Conservation (phyloP, 2,888 invertebrate genomes). For the Pyrocoelia pectoralis region DNA sequence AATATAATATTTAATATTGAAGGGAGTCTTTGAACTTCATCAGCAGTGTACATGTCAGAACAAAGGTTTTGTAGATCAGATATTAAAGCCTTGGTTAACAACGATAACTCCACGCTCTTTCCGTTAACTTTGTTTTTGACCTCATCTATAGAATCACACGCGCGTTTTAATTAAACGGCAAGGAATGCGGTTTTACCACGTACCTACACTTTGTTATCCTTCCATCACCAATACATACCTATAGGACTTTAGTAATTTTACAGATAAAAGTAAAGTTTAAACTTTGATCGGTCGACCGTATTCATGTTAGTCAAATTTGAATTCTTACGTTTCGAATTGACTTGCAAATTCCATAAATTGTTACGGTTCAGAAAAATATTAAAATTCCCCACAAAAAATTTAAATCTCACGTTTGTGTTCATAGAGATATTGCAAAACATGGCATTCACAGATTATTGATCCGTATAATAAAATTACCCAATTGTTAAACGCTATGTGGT, state of each 20-base stretch:
- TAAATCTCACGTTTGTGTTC: no score
- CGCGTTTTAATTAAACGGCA: constrained; percentile 32
- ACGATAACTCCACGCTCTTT: constrained; percentile 31
- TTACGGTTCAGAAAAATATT: no score
- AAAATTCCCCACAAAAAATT: no score
- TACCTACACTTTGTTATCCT: no score
- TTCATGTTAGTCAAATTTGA: not conserved
- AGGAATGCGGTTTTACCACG: constrained; percentile 23
- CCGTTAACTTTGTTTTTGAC: constrained; percentile 18
- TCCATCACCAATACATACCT: no score
- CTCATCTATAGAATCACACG: constrained; percentile 26
- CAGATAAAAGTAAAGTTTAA: no score
- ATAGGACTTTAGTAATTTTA: no score
- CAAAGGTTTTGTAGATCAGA: constrained; percentile 46
- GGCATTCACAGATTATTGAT: not conserved
- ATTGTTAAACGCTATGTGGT: not conserved
- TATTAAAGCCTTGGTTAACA: constrained; percentile 42
- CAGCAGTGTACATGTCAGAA: constrained; percentile 44
- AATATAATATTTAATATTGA: constrained; percentile 9
- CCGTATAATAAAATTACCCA: not conserved
- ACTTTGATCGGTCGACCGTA: not conserved
- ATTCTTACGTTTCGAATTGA: not conserved
- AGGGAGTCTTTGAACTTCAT: constrained; percentile 29
- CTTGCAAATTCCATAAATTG: not conserved
- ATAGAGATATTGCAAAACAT: no score